Base-by-base conservation (phyloP, 2,888 invertebrate species). In the Sphinx pinastri region DNA sequence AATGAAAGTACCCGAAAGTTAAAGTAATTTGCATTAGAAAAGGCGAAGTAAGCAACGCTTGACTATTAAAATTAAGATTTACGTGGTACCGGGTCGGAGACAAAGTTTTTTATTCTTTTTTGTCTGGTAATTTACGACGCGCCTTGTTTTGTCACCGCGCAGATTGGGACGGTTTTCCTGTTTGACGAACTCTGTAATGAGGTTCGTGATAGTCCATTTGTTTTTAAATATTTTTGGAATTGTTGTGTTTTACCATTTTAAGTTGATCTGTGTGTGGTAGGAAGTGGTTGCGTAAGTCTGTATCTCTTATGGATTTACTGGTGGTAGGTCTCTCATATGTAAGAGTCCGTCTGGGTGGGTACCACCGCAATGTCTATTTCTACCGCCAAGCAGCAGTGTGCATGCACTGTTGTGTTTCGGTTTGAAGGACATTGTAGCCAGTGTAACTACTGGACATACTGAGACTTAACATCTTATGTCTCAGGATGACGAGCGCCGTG, bases 21-120 rank as follows among this genome's bases (percentile, higher is more conserved):
- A 73, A 83, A 84, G 83, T 84, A 85, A 89, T 89, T 88, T 88
- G 84, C 89, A 88, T 88, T 82, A 85, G 84, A 88, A 86, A 85
- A 81, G 84, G 82, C 78, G 79, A 81, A 76, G 78, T 63, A 49
- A 63, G 67, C 71, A 55, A 75, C 69, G 77, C 79, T 81, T 77
- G 81, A 77, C 84, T 88, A 89, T 89, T 88, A 86, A 88, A 88
- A 89, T 89, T 86, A 89, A 86, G 86, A 87, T 88, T 88, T 88
- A 88, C 82, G 84, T 83, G 83, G 83, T 85, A 80, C 71, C 75
- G 74, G 74, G 79, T 77, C 75, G 79, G 73, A 77, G 80, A 79
- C 75, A 79, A 83, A 80, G 76, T 79, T 83, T 80, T 77, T 79
- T 81, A 81, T 52, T 19, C 10, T 47, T 55, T 68, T 47, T 54